Percentiles rank a stretch among this genome's conserved stretches.
Evolutionary conservation across 2,888 invertebrate genomes (phyloP).

Genomic region (Erpobdella octoculata): DNA sequence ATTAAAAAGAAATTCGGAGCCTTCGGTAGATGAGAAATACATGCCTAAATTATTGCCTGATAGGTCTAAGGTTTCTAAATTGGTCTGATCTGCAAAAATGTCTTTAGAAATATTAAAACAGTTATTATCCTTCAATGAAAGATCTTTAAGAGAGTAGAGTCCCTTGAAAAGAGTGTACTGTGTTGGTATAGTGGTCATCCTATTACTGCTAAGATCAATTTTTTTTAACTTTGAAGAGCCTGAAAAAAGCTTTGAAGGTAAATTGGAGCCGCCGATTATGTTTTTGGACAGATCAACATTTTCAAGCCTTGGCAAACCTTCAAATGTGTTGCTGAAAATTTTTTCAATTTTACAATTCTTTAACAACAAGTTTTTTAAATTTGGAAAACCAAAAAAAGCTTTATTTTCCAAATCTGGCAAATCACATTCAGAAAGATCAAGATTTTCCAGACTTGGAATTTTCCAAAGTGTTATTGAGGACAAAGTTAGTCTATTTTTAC

Average conservation of each 20-base stretch:
- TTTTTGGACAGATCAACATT: background rate
- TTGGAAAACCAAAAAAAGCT: background rate
- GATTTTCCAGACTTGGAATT: background rate
- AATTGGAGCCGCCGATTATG: background rate
- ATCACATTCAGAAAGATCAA: background rate
- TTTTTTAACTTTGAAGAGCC: background rate
- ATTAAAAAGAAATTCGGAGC: background rate
- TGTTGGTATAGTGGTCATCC: background rate
- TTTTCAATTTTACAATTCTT: background rate
- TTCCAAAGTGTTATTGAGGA: background rate
- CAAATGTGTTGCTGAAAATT: constrained; percentile 1
- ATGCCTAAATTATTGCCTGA: constrained; percentile 5
- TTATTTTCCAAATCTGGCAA: background rate
- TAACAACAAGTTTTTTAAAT: background rate
- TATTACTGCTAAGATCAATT: background rate
- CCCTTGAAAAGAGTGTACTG: background rate
- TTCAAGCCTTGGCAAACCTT: background rate
- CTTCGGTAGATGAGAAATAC: background rate
- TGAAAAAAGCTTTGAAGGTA: background rate
- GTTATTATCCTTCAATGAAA: background rate
- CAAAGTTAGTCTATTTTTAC: background rate
- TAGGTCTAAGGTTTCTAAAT: background rate
- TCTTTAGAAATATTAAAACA: background rate
- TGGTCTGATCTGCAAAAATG: background rate
- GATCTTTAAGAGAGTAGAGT: background rate